phyloP scores from a whole-genome alignment of 2,113 vertebrate genomes.

The Madoqua kirkii region DNA sequence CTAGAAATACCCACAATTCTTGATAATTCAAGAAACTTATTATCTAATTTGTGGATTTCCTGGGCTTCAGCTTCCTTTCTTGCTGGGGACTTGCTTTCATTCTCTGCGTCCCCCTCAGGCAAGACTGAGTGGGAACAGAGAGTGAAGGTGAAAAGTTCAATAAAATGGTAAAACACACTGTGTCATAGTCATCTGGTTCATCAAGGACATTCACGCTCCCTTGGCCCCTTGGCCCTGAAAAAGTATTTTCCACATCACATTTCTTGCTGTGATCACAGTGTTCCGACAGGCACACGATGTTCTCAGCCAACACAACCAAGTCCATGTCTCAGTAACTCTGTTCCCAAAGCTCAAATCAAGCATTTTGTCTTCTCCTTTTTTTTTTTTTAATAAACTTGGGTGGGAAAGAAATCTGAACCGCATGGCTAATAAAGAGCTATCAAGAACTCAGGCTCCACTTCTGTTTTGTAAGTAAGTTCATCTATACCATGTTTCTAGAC shows the following conservation, averaged over 20 bases:
- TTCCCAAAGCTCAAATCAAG: neutral
- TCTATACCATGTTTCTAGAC: neutral
- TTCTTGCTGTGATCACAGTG: neutral
- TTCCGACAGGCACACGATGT: neutral
- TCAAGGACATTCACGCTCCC: neutral
- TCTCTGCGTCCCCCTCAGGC: neutral
- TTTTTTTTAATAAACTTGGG: neutral
- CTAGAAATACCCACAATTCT: conserved; percentile 24
- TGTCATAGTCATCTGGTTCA: neutral
- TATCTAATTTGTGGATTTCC: neutral
- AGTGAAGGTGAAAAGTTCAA: conserved; percentile 6
- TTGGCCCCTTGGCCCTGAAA: neutral
- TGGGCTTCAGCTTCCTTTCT: neutral
- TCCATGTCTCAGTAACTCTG: neutral
- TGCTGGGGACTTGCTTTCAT: neutral
- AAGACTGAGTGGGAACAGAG: neutral
- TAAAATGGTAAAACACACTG: neutral
- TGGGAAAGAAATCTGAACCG: neutral
- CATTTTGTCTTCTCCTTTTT: neutral
- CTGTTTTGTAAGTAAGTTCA: neutral
- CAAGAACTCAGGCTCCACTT: neutral
- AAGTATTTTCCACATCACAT: neutral
- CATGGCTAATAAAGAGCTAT: neutral
- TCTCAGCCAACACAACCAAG: neutral
- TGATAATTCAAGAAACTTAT: conserved; percentile 4